Conservation (phyloP, 1,140 invertebrate species). For the Maniola jurtina region DNA sequence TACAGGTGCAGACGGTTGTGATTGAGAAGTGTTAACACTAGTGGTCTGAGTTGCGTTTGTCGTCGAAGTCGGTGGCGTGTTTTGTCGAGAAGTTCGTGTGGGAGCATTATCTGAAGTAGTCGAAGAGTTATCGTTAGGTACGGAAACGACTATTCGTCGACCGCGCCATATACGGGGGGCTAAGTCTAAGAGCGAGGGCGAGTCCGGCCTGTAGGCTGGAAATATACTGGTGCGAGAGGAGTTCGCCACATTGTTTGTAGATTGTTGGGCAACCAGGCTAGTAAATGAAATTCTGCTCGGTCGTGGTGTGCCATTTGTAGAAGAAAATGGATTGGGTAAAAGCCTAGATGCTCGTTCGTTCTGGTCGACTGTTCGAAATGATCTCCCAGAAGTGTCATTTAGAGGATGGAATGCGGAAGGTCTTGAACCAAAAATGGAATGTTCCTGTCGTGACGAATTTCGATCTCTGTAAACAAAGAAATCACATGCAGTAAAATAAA, state of each 20-base stretch:
- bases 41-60: constrained; percentile 33
- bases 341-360: constrained; percentile 50
- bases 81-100: constrained; percentile 23
- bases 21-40: constrained; percentile 47
- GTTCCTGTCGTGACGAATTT: constrained; percentile 39
- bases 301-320: constrained; percentile 38
- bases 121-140: constrained; percentile 31
- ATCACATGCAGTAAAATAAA: constrained; percentile 12
- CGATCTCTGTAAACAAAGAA: constrained; percentile 38
- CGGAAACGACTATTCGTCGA: constrained; percentile 29
- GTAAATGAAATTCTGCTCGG: constrained; percentile 39
- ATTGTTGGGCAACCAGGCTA: constrained; percentile 26
- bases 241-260: constrained; percentile 37
- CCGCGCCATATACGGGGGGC: constrained; percentile 37
- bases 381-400: constrained; percentile 42
- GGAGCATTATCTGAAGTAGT: constrained; percentile 24
- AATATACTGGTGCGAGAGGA: constrained; percentile 63
- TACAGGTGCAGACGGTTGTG: constrained; percentile 43
- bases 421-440: constrained; percentile 54
- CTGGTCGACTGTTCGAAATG: constrained; percentile 49
- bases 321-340: constrained; percentile 68
- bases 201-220: constrained; percentile 45
- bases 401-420: constrained; percentile 69
- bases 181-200: constrained; percentile 37
- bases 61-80: constrained; percentile 34